phyloP scores from a whole-genome alignment of 2,888 invertebrate species.

The Acronicta alni region DNA sequence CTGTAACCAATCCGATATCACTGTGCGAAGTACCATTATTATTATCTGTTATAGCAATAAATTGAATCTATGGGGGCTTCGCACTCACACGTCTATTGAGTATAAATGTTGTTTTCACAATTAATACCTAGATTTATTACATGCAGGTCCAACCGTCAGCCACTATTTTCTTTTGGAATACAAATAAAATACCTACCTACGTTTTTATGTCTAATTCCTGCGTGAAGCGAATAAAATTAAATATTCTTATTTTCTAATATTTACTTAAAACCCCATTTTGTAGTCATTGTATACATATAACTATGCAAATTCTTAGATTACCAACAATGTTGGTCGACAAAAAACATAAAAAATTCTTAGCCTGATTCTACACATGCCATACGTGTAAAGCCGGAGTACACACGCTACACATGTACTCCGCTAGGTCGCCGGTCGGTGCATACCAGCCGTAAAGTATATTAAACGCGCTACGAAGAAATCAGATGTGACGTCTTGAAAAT shows the following conservation, averaged over 20 bases:
- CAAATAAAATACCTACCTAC: too few relatives aligned
- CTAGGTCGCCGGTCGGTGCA: constrained; percentile 19
- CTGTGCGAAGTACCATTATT: neutral
- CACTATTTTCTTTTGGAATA: too few relatives aligned
- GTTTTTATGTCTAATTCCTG: too few relatives aligned
- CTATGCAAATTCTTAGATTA: neutral
- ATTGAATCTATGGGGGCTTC: constrained; percentile 1
- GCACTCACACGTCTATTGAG: constrained; percentile 22
- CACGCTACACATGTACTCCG: constrained; percentile 13
- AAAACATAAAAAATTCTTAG: constrained; percentile 19
- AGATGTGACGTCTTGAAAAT: constrained; percentile 18
- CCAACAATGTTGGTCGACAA: constrained; percentile 4
- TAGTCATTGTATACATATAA: too few relatives aligned
- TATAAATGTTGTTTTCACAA: constrained; percentile 27
- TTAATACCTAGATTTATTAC: constrained; percentile 22
- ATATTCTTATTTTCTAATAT: too few relatives aligned
- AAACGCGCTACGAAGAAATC: constrained; percentile 25
- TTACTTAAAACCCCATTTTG: neutral
- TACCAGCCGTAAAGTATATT: constrained; percentile 25
- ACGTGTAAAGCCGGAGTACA: constrained; percentile 22
- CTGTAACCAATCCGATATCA: too few relatives aligned
- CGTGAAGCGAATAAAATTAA: too few relatives aligned
- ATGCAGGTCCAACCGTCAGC: neutral
- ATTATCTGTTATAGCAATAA: constrained; percentile 4
- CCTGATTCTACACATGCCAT: constrained; percentile 40